phyloP scores from a whole-genome alignment of 2,113 vertebrate genomes.

The Oplegnathus fasciatus region DNA sequence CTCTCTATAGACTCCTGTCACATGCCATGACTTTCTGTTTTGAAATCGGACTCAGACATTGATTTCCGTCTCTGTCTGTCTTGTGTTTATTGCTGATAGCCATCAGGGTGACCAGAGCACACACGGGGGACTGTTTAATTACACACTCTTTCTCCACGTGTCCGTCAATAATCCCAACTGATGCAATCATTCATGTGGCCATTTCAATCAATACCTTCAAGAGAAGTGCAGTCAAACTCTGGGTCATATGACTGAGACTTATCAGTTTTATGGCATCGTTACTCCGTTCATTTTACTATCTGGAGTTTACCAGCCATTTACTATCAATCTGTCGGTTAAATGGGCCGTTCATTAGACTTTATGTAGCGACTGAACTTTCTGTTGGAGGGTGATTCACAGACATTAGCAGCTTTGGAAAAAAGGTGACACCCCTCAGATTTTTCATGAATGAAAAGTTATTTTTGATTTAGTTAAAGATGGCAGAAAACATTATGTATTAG shows the following conservation, averaged over 20 bases:
- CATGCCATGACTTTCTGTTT: conserved; percentile 44
- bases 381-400: conserved; percentile 7
- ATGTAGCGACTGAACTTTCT: conserved; percentile 4
- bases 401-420: background rate
- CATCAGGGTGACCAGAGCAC: conserved; percentile 73
- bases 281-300: conserved; percentile 42
- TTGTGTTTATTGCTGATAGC: conserved; percentile 74
- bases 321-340: conserved; percentile 39
- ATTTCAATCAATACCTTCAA: conserved; percentile 72
- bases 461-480: background rate
- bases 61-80: conserved; percentile 52
- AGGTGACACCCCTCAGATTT: too few relatives aligned
- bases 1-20: conserved; percentile 1
- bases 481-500: background rate
- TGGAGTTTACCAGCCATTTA: conserved; percentile 41
- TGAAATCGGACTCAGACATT: conserved; percentile 67
- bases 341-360: conserved; percentile 10
- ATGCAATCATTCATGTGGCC: conserved; percentile 76
- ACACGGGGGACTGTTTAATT: conserved; percentile 79
- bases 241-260: conserved; percentile 15
- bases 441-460: background rate
- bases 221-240: conserved; percentile 45
- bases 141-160: conserved; percentile 64
- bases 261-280: conserved; percentile 46
- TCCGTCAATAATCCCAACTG: conserved; percentile 74